These are phyloP conservation scores for Oenanthe melanoleuca DNA, from an alignment of 2,113 vertebrate species.

Conservation along the genomic window DNA sequence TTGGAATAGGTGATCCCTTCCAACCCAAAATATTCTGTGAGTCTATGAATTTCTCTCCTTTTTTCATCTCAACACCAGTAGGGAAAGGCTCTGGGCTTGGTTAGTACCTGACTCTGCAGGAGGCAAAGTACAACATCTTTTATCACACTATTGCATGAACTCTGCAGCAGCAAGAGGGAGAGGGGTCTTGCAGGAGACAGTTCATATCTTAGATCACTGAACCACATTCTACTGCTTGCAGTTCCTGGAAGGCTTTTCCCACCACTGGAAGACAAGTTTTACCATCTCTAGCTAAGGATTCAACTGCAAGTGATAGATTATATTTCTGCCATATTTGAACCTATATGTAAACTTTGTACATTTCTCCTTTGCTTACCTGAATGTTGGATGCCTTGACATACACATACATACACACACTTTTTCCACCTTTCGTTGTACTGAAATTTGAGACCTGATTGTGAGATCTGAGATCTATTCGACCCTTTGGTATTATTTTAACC, in stretches of 20 bases:
- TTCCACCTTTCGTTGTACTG: not conserved
- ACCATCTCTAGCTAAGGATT: not conserved
- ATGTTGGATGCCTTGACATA: not conserved
- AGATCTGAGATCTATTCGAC: not conserved
- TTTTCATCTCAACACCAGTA: not conserved
- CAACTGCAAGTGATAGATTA: accelerated
- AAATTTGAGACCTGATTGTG: not conserved
- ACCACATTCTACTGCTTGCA: not conserved
- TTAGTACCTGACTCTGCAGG: constrained; percentile 19
- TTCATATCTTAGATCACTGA: not conserved
- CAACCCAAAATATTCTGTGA: not conserved
- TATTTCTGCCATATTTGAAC: not conserved
- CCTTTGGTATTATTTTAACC: not conserved
- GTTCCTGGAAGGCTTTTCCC: not conserved
- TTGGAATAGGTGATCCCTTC: not conserved
- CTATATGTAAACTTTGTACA: not conserved
- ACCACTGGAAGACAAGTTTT: not conserved
- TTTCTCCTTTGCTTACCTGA: not conserved
- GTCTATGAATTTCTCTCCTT: not conserved
- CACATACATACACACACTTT: not conserved
- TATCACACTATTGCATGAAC: not conserved
- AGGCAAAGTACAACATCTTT: constrained; percentile 28
- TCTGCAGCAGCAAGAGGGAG: constrained; percentile 18
- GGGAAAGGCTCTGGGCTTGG: constrained; percentile 33
- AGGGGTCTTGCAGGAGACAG: not conserved